Evolutionary conservation across 1,140 invertebrate genomes (phyloP).

Genomic region (Helicoverpa zea): DNA sequence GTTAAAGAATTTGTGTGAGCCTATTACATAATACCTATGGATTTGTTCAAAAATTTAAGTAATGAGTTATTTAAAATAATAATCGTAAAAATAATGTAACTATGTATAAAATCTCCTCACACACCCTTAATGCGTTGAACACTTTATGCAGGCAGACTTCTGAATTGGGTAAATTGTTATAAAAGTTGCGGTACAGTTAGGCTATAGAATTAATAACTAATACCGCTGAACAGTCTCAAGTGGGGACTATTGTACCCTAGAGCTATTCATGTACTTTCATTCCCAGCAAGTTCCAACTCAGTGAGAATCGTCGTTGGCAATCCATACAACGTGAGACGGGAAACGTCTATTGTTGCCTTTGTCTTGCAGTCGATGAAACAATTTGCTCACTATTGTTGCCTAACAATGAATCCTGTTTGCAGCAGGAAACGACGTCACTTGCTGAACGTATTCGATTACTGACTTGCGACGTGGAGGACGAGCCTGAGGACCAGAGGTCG

Average conservation of each 20-base stretch:
- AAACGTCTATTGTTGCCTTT: constrained; percentile 15
- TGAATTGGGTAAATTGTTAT: too few relatives aligned
- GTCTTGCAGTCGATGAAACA: constrained; percentile 31
- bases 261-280: constrained; percentile 10
- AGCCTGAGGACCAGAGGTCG: constrained; percentile 83
- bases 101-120: too few relatives aligned
- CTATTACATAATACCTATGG: too few relatives aligned
- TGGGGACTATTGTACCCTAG: not conserved
- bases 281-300: constrained; percentile 16
- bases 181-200: too few relatives aligned
- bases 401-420: constrained; percentile 13
- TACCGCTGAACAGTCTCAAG: not conserved
- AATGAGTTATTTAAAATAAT: too few relatives aligned
- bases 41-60: too few relatives aligned
- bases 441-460: constrained; percentile 93
- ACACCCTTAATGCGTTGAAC: too few relatives aligned
- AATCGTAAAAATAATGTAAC: too few relatives aligned
- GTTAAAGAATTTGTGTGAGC: too few relatives aligned
- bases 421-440: constrained; percentile 90
- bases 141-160: too few relatives aligned
- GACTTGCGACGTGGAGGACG: constrained; percentile 93
- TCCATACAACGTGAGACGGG: constrained; percentile 21
- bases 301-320: not conserved
- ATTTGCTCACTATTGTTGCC: constrained; percentile 44
- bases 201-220: not conserved